Conservation (phyloP, 2,888 invertebrate species). For the Vannuccia rotundouncinata region DNA sequence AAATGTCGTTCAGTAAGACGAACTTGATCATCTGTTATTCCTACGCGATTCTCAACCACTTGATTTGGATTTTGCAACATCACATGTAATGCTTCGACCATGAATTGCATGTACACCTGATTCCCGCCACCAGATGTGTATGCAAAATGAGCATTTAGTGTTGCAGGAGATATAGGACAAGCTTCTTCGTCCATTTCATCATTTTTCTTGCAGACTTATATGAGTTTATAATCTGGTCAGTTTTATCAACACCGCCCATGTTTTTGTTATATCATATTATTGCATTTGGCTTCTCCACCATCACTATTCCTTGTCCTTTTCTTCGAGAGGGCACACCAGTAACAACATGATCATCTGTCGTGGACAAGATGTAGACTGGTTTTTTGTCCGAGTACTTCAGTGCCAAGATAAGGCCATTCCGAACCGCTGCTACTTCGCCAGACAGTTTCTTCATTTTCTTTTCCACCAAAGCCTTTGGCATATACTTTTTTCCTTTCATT, state of each 20-base stretch:
- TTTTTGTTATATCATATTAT: conserved; percentile 13
- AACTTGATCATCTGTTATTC: conserved; percentile 26
- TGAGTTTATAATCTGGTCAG: background rate
- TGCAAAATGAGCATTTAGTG: conserved; percentile 18
- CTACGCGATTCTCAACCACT: conserved; percentile 24
- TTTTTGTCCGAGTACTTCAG: conserved; percentile 9
- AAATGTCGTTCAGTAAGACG: conserved; percentile 21
- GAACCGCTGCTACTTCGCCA: conserved; percentile 9
- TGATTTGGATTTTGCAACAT: conserved; percentile 26
- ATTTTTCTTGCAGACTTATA: conserved; percentile 27
- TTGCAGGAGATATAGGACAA: conserved; percentile 24
- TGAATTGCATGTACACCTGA: conserved; percentile 22
- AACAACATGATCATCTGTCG: background rate
- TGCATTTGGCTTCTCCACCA: conserved; percentile 27
- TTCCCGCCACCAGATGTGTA: background rate
- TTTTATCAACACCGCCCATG: conserved; percentile 32
- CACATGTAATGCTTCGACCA: conserved; percentile 17
- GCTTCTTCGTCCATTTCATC: conserved; percentile 33
- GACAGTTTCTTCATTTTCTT: conserved; percentile 25
- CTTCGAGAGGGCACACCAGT: background rate
- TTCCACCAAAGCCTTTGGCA: conserved; percentile 23
- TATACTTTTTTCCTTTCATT: conserved; percentile 14
- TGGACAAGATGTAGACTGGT: conserved; percentile 3
- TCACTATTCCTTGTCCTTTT: conserved; percentile 1
- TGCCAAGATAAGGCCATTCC: conserved; percentile 24